Base-by-base conservation (phyloP, 2,797 vertebrate species). In the Telmatherina bonti region DNA sequence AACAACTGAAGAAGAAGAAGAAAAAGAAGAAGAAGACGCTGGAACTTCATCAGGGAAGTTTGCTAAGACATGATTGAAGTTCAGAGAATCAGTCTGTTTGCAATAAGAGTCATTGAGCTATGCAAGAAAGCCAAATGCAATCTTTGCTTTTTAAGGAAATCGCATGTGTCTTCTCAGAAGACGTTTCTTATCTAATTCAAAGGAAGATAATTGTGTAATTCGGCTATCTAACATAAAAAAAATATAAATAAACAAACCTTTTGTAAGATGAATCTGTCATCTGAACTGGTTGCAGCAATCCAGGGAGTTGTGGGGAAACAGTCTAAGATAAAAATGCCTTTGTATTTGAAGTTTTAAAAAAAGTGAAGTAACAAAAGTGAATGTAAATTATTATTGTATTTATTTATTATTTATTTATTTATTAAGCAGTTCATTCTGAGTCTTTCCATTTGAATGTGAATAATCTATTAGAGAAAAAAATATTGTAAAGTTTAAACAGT, bases 41-140 rank as follows among this genome's bases (percentile, higher is more conserved):
- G 5, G 55, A 66, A 30, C 56, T 52, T 72, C 33, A 77, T 77
- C 84, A 75, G 83, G 83, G 81, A 88, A 84, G 72, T 85, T 84
- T 84, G 58, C 79, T 77, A 74, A 84, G 62, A 79, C 72, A 63
- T 58, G 69, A 86, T 85, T 90, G 83, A 78, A 86, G 64, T 65
- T 74, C 49, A 74, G 57, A 69, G 59, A 81, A 84, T 82, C 65
- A 82, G 74, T 87, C 74, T 82, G 75, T 86, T 63, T 80, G 89
- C 90, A 93, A 91, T 91, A 91, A 91, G 76, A 75, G 74, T 85
- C 67, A 76, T 63, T 83, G 82, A 91, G 83, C 92, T 93, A 93
- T 93, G 92, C 92, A 92, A 91, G 81, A 72, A 81, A 87, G 85
- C 79, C 85, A 76, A 83, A 92, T 85, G 81, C 84, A 90, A 89